These are phyloP conservation scores for Drosophila kanapiae DNA, from an alignment of 1,140 invertebrate species.

Conservation along the genomic window DNA sequence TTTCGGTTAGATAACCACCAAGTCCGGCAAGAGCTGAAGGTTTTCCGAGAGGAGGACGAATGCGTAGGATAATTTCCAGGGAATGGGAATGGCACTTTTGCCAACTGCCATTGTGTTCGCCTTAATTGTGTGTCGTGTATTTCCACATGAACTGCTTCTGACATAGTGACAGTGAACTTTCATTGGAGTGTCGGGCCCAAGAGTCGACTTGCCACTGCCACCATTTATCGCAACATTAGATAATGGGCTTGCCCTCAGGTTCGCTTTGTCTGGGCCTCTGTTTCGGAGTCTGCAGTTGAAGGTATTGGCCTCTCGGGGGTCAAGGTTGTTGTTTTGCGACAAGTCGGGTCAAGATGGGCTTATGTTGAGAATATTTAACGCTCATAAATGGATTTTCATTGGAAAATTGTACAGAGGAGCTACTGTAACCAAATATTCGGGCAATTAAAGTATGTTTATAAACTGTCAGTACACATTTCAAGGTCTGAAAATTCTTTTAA, in stretches of 20 bases:
- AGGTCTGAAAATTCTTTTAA: neutral
- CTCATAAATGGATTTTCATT: neutral
- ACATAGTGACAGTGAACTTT: conserved; percentile 72
- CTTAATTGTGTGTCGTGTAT: conserved; percentile 22
- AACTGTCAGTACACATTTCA: neutral
- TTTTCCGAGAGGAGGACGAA: conserved; percentile 1
- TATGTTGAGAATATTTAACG: conserved; percentile 15
- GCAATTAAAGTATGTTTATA: neutral
- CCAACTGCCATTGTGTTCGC: conserved; percentile 20
- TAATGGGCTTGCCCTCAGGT: conserved; percentile 56
- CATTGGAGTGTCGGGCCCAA: conserved; percentile 22
- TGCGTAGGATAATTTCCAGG: conserved; percentile 50
- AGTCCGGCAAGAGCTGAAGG: conserved; percentile 1
- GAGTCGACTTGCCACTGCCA: conserved; percentile 24
- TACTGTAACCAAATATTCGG: neutral
- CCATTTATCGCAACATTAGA: conserved; percentile 60
- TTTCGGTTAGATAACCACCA: conserved; percentile 73
- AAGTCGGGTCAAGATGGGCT: conserved; percentile 1
- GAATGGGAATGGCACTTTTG: conserved; percentile 12
- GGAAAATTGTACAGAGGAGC: neutral
- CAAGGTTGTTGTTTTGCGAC: conserved; percentile 51
- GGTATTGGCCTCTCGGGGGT: conserved; percentile 33
- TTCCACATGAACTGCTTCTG: conserved; percentile 52
- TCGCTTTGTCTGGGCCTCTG: conserved; percentile 7
- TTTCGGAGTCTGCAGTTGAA: conserved; percentile 25